Percentiles rank a stretch among this genome's conserved stretches.
Evolutionary conservation across 53 echinoderm and acorn worm genomes (phyloP).

Genomic region (Zoroaster sp.): DNA sequence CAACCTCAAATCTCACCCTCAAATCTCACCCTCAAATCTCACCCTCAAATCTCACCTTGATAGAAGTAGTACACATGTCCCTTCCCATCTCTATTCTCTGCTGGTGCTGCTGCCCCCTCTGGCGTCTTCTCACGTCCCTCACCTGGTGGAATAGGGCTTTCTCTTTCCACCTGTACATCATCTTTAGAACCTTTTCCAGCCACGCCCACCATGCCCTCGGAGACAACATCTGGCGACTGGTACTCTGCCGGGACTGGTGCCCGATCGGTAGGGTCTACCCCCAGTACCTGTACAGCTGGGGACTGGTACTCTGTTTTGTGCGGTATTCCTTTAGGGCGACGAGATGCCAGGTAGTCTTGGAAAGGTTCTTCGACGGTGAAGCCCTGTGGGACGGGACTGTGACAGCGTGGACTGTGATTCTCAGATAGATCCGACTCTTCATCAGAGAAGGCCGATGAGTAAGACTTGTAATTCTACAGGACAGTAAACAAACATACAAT

Average conservation of each 20-base stretch:
- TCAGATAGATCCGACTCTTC: constrained; percentile 60
- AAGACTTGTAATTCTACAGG: constrained; percentile 70
- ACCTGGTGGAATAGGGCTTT: neutral
- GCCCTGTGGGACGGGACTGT: neutral
- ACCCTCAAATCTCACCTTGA: constrained; percentile 54
- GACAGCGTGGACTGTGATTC: neutral
- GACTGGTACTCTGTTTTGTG: neutral
- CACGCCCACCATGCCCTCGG: neutral
- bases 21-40: no score
- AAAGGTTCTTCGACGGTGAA: constrained; percentile 56
- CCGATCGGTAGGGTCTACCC: neutral
- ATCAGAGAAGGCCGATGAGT: constrained; percentile 88
- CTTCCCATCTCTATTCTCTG: neutral
- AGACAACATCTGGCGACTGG: neutral
- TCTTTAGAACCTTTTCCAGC: neutral
- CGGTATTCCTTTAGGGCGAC: neutral
- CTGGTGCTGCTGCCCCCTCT: constrained; percentile 9
- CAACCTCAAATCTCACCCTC: no score
- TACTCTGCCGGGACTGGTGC: neutral
- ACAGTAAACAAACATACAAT: neutral
- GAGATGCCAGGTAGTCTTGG: neutral
- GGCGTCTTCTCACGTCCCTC: neutral
- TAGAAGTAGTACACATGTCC: constrained; percentile 61
- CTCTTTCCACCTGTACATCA: neutral
- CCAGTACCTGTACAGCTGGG: neutral